Evolutionary conservation across 2,888 invertebrate species (phyloP).

Genomic region (Sphaerophoria taeniata): DNA sequence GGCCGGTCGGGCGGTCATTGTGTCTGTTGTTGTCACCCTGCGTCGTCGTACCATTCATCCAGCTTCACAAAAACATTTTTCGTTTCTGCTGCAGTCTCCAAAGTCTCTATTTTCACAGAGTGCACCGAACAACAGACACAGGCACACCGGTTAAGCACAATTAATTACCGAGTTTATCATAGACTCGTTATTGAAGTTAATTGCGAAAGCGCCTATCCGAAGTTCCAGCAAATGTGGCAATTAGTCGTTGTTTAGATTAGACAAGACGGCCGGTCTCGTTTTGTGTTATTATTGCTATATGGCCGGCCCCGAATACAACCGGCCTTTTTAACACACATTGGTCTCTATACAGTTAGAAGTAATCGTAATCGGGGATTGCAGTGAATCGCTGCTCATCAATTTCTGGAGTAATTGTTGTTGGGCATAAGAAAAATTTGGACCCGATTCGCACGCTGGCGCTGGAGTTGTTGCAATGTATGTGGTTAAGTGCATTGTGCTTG

Average conservation of each 20-base stretch:
- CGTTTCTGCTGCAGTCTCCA: neutral
- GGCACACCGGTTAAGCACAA: conserved; percentile 70
- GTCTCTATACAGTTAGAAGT: conserved; percentile 16
- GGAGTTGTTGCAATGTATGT: conserved; percentile 12
- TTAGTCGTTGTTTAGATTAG: conserved; percentile 75
- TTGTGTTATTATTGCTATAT: conserved; percentile 14
- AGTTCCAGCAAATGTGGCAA: conserved; percentile 73
- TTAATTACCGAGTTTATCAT: conserved; percentile 74
- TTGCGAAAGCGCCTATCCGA: conserved; percentile 73
- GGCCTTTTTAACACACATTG: neutral
- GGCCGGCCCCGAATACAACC: neutral
- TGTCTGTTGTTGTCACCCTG: conserved; percentile 4
- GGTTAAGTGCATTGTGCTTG: conserved; percentile 32
- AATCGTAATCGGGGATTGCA: conserved; percentile 57
- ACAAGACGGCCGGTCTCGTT: conserved; percentile 65
- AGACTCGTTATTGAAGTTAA: conserved; percentile 74
- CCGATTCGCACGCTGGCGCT: conserved; percentile 24
- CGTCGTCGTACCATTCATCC: conserved; percentile 34
- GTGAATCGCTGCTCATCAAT: conserved; percentile 71
- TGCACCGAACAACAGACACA: conserved; percentile 32
- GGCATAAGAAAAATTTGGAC: neutral
- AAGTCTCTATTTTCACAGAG: conserved; percentile 30
- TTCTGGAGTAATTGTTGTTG: conserved; percentile 61
- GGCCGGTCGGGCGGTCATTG: neutral
- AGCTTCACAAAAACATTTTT: conserved; percentile 43